Evolutionary conservation across 37 sponge, comb jelly and placozoan genomes (phyloP).

Genomic region (Ianthella basta): DNA sequence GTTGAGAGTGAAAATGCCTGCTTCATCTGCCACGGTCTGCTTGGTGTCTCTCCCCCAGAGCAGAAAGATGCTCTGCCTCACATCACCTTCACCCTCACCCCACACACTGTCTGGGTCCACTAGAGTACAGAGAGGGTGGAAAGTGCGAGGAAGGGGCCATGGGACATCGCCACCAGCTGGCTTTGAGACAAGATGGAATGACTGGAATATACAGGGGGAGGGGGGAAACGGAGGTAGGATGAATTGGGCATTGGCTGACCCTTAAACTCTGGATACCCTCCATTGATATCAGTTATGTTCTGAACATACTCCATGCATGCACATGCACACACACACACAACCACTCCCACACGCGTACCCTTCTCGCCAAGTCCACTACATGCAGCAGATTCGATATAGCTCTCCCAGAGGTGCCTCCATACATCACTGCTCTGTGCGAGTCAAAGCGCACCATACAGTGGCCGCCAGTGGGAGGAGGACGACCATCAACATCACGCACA

Average conservation of each 20-base stretch:
- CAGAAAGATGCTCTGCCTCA: not conserved
- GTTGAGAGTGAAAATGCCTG: conserved; percentile 9
- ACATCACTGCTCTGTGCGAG: not conserved
- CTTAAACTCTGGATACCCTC: no score
- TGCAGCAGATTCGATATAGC: not conserved
- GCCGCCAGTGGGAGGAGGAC: conserved; percentile 15
- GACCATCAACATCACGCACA: not conserved
- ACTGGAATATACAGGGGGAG: no score
- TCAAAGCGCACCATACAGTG: not conserved
- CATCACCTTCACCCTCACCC: not conserved
- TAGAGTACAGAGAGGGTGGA: conserved; percentile 9
- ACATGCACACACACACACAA: no score
- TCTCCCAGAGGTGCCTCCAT: not conserved
- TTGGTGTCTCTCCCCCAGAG: conserved; percentile 29
- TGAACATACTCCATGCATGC: no score
- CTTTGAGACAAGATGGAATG: no score
- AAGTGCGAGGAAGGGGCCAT: conserved; percentile 22
- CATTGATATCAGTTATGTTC: no score
- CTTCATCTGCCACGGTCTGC: not conserved
- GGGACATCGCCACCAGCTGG: not conserved
- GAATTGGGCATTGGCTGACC: no score
- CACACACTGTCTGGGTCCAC: conserved; percentile 10
- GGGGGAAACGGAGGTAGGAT: no score
- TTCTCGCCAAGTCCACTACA: not conserved
- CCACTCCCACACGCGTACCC: not conserved